Evolutionary conservation across 1,140 invertebrate species (phyloP), one percentile per base, ranked within the genome.

Genomic region (Zaprionus tsacasi): DNA sequence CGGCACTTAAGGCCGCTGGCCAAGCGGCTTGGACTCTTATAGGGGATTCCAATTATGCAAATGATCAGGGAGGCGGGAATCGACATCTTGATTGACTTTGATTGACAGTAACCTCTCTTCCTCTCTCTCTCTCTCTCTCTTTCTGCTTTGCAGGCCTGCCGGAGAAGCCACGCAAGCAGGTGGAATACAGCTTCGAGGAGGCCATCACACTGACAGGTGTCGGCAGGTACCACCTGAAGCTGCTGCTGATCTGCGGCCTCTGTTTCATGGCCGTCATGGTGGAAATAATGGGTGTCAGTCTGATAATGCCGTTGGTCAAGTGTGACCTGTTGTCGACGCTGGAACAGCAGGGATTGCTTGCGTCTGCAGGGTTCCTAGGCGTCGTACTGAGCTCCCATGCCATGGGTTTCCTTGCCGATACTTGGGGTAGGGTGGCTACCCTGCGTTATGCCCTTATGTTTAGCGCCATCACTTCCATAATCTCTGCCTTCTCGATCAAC

Each of bases 401-500:
- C 30, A 97, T 97, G 96, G 97, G 97, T 33, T 96, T 95, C 61
- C 79, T 97, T 13, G 96, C 96, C 0, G 97, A 98, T 88, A 95
- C 95, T 0, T 93, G 94, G 25, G 97, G 97, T 0, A 94, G 97
- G 1, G 93, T 94, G 17, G 94, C 94, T 4, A 93, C 97, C 5
- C 93, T 98, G 56, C 92, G 96, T 8, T 94, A 94, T 15, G 96
- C 96, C 0, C 95, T 96, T 76, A 77, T 95, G 1, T 86, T 96
- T 0, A 96, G 96, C 11, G 94, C 94, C 2, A 73, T 96, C 1
- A 94, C 95, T 65, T 95, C 95, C 0, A 87, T 96, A 0, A 73
- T 95, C 0, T 95, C 95, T 7, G 95, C 95, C 43, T 94, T 97
- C 35, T 94, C 96, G 0, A 96, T 96, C 27, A 94, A 94, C 45